phyloP scores from a whole-genome alignment of 2,888 invertebrate genomes.

The Bugula neritina region DNA sequence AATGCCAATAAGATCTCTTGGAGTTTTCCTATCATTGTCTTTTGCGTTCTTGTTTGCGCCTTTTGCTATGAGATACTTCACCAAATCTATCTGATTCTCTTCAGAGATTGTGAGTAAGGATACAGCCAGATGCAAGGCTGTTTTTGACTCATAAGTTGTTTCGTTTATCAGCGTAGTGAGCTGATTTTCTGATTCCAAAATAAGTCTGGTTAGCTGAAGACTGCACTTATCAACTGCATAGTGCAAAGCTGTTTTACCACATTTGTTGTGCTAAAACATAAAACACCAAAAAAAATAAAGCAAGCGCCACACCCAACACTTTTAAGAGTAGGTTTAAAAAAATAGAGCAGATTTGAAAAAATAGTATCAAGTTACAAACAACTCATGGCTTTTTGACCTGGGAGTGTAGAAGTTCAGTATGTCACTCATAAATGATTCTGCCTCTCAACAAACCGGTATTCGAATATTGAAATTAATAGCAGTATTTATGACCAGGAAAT shows the following conservation, averaged over 20 bases:
- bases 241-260: background rate
- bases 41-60: slow-evolving; percentile 11
- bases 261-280: slow-evolving; percentile 5
- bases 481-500: too few species aligned
- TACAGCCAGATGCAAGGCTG: slow-evolving; percentile 13
- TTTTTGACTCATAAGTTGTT: background rate
- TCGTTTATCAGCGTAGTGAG: background rate
- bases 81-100: slow-evolving; percentile 13
- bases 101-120: slow-evolving; percentile 5
- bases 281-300: too few species aligned
- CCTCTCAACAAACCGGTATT: too few species aligned
- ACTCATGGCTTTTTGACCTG: too few species aligned
- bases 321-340: too few species aligned
- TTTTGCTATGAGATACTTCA: slow-evolving; percentile 22
- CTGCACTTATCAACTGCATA: slow-evolving; percentile 5
- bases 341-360: too few species aligned
- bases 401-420: too few species aligned
- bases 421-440: too few species aligned
- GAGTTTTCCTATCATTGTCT: slow-evolving; percentile 16
- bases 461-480: too few species aligned
- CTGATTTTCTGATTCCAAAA: background rate
- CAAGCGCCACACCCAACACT: too few species aligned
- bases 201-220: background rate
- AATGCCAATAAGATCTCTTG: background rate
- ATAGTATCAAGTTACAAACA: too few species aligned